A percentile compares a stretch with the other conserved stretches of the same genome.
These are phyloP conservation scores for Merops nubicus DNA, from an alignment of 2,113 vertebrate species.

Conservation along the genomic window DNA sequence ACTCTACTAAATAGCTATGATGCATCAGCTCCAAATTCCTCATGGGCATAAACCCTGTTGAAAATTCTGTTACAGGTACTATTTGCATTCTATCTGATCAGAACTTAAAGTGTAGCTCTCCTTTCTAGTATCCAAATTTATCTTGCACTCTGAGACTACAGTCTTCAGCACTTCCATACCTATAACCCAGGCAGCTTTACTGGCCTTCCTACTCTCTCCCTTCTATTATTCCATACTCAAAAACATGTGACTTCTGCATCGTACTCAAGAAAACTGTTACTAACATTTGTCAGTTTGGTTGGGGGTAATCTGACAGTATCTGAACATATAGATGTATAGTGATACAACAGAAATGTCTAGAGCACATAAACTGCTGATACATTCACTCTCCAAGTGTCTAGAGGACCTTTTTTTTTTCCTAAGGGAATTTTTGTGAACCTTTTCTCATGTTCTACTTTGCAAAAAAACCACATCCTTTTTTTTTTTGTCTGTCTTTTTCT, in stretches of 20 bases:
- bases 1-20: background rate
- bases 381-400: background rate
- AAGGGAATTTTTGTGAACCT: background rate
- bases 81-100: background rate
- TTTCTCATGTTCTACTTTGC: background rate
- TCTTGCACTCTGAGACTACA: background rate
- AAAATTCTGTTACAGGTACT: background rate
- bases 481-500: background rate
- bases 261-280: background rate
- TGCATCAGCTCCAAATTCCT: background rate
- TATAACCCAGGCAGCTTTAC: background rate
- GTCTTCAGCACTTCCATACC: background rate
- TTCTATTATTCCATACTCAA: background rate
- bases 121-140: background rate
- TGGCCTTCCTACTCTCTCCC: background rate
- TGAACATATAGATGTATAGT: background rate
- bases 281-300: background rate
- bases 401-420: background rate
- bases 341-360: background rate
- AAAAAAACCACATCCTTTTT: too few relatives aligned
- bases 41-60: background rate
- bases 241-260: background rate
- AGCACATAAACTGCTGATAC: background rate
- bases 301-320: background rate
- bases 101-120: background rate